Base-by-base conservation (phyloP, 2,113 vertebrate genomes). In the Furnarius figulus region DNA sequence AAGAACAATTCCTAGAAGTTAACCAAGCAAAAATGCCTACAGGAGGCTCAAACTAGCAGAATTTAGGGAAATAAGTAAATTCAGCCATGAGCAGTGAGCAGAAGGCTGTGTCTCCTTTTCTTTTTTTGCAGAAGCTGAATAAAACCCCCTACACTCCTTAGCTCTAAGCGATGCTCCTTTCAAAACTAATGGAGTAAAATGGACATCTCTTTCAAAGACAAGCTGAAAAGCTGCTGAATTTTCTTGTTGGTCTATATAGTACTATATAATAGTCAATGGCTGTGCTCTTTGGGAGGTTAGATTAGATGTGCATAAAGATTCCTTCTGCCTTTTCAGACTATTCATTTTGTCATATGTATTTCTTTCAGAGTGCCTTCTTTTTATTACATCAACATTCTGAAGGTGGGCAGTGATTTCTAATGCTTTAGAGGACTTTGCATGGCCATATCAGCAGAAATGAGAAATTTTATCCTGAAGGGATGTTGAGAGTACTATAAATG, bases 121-220 rank as follows among this genome's bases (percentile, higher is more conserved):
- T 73, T 55, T 67, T 83, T 70, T 37, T 72, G 15, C 39, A 75
- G 22, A 35, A 87, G 18, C 23, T 79, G 62, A 91, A 87, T 68
- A 17, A 85, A 84, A 58, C n/a, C 8, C 1, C 0, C 22, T 22
- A 59, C 1, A 1, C 12, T 61, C 20, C 84, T 85, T 72, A 67
- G 77, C 81, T 95, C 53, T 61, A 75, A 71, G 89, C 91, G 91
- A 78, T 78, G 23, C 5, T 49, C 31, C 62, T 91, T 95, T 91
- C 89, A 95, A 68, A 96, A 84, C 33, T 8, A 21, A 78, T 65
- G 62, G 89, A 91, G n/a, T 82, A 91, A 94, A 95, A 65, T 3
- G 1, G 74, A 91, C 85, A 76, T 82, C 47, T 94, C 49, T 87
- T 70, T 92, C 55, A 93, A 89, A 94, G 53, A 66, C 58, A 83